These are phyloP conservation scores for Apogon hyalosoma DNA, from an alignment of 2,797 vertebrate genomes.

Conservation along the genomic window DNA sequence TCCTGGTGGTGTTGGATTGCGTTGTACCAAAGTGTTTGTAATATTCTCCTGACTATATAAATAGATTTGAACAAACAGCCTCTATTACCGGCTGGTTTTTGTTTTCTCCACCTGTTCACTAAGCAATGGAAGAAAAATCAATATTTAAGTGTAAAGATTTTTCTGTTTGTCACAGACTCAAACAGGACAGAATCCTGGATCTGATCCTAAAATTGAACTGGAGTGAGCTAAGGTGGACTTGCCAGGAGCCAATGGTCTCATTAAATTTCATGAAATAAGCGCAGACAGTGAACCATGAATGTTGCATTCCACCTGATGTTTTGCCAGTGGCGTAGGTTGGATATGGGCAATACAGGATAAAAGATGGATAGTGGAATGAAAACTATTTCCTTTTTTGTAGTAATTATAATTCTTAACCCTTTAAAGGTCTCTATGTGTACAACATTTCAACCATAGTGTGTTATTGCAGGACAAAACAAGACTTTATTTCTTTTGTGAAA, in stretches of 20 bases:
- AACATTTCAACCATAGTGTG: too few relatives aligned
- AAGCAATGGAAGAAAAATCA: not conserved
- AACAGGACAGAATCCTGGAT: constrained; percentile 21
- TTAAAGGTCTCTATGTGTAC: too few relatives aligned
- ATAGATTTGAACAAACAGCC: not conserved
- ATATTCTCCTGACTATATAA: not conserved
- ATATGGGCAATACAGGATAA: constrained; percentile 13
- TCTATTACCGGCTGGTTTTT: not conserved
- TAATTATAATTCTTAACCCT: too few relatives aligned
- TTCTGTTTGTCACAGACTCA: constrained; percentile 8
- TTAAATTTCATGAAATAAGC: constrained; percentile 44
- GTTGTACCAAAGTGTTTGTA: not conserved
- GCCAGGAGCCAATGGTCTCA: constrained; percentile 31
- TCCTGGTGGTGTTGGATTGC: not conserved
- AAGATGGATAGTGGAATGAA: not conserved
- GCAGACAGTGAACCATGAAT: constrained; percentile 26
- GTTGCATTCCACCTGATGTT: constrained; percentile 28
- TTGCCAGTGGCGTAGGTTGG: constrained; percentile 28
- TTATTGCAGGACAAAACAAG: too few relatives aligned
- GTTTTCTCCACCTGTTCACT: constrained; percentile 4
- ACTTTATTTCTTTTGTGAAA: too few relatives aligned
- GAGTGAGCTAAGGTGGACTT: constrained; percentile 34
- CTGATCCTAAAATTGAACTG: constrained; percentile 33
- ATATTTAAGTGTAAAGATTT: constrained; percentile 3
- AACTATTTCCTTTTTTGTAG: not conserved